Conservation (phyloP, 2,797 vertebrate species). For the Oreochromis mossambicus region DNA sequence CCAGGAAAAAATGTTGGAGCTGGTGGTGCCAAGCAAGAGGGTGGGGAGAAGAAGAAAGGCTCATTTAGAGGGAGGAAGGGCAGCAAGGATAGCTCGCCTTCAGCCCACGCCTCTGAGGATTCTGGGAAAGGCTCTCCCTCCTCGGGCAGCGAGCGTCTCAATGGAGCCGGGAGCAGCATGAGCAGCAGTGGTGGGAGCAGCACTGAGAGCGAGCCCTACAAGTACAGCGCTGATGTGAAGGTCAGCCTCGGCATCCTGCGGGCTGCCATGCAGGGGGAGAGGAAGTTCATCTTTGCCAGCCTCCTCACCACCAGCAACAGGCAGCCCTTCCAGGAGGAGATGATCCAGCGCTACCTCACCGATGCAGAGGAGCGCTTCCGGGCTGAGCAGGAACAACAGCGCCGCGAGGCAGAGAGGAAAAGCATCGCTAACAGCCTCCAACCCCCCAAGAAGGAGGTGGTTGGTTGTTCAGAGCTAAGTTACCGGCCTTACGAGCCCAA, state of each 20-base stretch:
- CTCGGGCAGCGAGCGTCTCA: slow-evolving; percentile 62
- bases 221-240: slow-evolving; percentile 88
- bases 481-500: slow-evolving; percentile 65
- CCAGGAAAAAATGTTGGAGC: slow-evolving; percentile 76
- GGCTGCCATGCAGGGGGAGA: slow-evolving; percentile 90
- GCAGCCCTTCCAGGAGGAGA: slow-evolving; percentile 96
- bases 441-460: slow-evolving; percentile 61
- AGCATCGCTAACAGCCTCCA: slow-evolving; percentile 45
- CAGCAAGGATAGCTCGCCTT: slow-evolving; percentile 82
- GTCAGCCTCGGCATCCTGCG: slow-evolving; percentile 88
- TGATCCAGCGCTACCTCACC: slow-evolving; percentile 91
- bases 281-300: slow-evolving; percentile 87
- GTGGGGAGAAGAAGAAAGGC: slow-evolving; percentile 87
- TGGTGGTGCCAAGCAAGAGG: slow-evolving; percentile 67
- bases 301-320: slow-evolving; percentile 88
- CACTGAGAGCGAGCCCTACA: slow-evolving; percentile 73
- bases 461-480: slow-evolving; percentile 17
- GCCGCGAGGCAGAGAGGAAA: slow-evolving; percentile 83
- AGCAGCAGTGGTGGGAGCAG: slow-evolving; percentile 71
- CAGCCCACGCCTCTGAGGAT: slow-evolving; percentile 73
- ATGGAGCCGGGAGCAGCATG: slow-evolving; percentile 65
- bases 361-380: slow-evolving; percentile 90
- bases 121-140: slow-evolving; percentile 72
- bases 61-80: slow-evolving; percentile 84
- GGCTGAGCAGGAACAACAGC: slow-evolving; percentile 86